Percentiles rank a stretch among this genome's conserved stretches.
Evolutionary conservation across 1,140 invertebrate species (phyloP).

Genomic region (Sitodiplosis mosellana): DNA sequence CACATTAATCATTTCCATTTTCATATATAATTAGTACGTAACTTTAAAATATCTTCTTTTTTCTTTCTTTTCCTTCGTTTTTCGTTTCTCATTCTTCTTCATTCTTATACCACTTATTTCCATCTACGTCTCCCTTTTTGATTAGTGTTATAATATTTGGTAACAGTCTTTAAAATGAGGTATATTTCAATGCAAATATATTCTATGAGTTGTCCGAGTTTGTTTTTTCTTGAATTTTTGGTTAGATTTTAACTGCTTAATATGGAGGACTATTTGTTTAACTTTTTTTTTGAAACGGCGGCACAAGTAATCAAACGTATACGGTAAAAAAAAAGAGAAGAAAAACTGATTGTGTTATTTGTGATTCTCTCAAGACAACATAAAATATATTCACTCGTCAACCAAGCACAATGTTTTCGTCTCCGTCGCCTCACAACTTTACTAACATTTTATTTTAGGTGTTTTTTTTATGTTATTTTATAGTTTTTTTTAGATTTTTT

Average conservation of each 20-base stretch:
- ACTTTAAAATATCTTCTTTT: background rate
- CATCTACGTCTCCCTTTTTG: background rate
- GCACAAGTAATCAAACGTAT: background rate
- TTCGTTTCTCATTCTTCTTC: no score
- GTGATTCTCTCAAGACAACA: background rate
- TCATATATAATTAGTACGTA: background rate
- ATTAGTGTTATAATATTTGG: background rate
- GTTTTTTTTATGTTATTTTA: no score
- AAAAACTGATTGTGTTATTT: background rate
- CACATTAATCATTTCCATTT: background rate
- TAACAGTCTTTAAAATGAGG: conserved; percentile 1
- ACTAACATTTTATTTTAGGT: no score
- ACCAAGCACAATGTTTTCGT: no score
- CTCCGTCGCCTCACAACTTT: no score
- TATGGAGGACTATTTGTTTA: background rate
- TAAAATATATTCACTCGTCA: background rate
- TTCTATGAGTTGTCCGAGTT: background rate
- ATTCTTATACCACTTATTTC: no score
- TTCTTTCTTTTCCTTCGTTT: background rate
- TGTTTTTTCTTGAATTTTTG: no score
- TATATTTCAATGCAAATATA: conserved; percentile 1
- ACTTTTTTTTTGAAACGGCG: background rate
- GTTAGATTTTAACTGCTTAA: background rate
- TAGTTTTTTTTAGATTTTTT: no score
- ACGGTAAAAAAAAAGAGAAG: background rate